phyloP scores from a whole-genome alignment of 2,797 vertebrate genomes.

The Emydoidea blandingii region DNA sequence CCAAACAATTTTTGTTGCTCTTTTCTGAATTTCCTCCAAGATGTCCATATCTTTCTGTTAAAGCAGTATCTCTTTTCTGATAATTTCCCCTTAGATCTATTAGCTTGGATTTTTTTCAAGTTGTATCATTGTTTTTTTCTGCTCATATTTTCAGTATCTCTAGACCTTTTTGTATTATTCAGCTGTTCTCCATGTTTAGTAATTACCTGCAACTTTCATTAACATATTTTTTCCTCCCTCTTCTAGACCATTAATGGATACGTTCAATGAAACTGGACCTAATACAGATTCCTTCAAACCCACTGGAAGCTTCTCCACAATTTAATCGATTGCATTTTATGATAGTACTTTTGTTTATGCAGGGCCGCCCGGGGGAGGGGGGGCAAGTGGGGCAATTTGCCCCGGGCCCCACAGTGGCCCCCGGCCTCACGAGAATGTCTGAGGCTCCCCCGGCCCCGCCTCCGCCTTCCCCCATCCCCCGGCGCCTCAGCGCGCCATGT shows the following conservation, averaged over 20 bases:
- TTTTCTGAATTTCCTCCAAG: not conserved
- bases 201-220: not conserved
- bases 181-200: not conserved
- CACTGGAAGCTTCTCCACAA: slow-evolving; percentile 19
- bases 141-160: not conserved
- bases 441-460: too few species aligned
- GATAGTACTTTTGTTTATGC: not conserved
- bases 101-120: not conserved
- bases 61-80: not conserved
- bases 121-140: slow-evolving; percentile 8
- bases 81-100: not conserved
- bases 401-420: too few species aligned
- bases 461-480: too few species aligned
- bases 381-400: too few species aligned
- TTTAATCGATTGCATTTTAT: slow-evolving; percentile 51
- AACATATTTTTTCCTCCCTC: not conserved
- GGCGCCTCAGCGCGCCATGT: too few species aligned
- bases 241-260: slow-evolving; percentile 37
- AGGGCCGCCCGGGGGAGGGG: too few species aligned
- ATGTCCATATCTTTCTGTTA: not conserved
- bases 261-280: slow-evolving; percentile 40
- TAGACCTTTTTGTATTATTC: not conserved
- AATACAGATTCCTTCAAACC: slow-evolving; percentile 51
- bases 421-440: too few species aligned
- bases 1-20: not conserved